Conservation (phyloP, 2,113 vertebrate genomes). For the Eclectus roratus region DNA sequence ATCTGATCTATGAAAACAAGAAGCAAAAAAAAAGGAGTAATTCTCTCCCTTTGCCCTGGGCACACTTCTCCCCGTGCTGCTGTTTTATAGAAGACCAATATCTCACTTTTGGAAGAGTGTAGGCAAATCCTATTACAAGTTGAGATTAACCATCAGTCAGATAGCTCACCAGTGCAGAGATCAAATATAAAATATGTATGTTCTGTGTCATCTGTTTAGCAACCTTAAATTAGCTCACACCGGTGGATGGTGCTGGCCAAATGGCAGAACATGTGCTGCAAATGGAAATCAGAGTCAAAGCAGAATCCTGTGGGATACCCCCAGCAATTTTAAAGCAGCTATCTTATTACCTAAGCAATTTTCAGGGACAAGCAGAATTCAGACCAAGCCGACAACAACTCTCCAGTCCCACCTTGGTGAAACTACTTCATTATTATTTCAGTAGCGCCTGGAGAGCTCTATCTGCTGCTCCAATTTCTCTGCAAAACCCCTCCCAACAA, state of each 20-base stretch:
- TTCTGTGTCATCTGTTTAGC: slow-evolving; percentile 59
- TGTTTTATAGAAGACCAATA: neutral
- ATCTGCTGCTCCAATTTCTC: slow-evolving; percentile 36
- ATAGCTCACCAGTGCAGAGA: slow-evolving; percentile 52
- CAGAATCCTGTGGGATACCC: slow-evolving; percentile 59
- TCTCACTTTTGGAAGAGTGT: slow-evolving; percentile 4
- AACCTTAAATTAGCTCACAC: slow-evolving; percentile 51
- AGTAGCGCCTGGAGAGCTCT: slow-evolving; percentile 59
- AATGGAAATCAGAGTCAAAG: slow-evolving; percentile 52
- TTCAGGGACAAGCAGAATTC: slow-evolving; percentile 54
- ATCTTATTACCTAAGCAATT: slow-evolving; percentile 55
- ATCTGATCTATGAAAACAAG: neutral
- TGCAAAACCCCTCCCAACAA: slow-evolving; percentile 34
- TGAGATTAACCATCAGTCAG: slow-evolving; percentile 46
- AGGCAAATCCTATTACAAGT: slow-evolving; percentile 55
- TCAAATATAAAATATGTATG: slow-evolving; percentile 64
- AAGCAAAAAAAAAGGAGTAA: neutral
- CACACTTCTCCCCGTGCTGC: neutral
- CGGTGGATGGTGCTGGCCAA: slow-evolving; percentile 38
- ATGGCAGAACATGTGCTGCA: slow-evolving; percentile 59
- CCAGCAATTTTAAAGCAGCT: slow-evolving; percentile 54
- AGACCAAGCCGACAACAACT: neutral
- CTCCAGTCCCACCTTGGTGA: slow-evolving; percentile 33
- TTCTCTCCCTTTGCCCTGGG: neutral
- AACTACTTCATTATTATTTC: slow-evolving; percentile 66